These are phyloP conservation scores for Paralvinella palmiformis DNA, from an alignment of 1,140 invertebrate species.

Conservation along the genomic window DNA sequence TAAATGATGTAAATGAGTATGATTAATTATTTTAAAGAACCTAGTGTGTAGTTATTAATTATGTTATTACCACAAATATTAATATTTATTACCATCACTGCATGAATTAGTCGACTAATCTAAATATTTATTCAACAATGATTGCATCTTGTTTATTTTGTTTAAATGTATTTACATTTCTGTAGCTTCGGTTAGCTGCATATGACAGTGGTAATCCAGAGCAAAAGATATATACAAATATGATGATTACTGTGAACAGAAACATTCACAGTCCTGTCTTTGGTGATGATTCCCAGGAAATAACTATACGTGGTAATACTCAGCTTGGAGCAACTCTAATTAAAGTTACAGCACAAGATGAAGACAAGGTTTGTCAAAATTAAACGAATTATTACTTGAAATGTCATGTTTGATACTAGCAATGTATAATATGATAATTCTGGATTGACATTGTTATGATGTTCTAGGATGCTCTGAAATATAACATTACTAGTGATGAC, in stretches of 20 bases:
- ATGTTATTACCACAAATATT: no score
- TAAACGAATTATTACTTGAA: not conserved
- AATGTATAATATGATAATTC: not conserved
- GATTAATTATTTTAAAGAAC: no score
- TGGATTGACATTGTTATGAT: not conserved
- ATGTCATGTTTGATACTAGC: no score
- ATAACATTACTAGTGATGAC: not conserved
- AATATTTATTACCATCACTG: no score
- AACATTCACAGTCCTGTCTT: constrained; percentile 6
- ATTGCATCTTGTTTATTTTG: no score
- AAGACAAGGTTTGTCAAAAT: not conserved
- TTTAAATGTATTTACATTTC: not conserved
- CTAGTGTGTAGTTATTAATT: no score
- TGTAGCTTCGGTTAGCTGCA: constrained; percentile 4
- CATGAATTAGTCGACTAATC: no score
- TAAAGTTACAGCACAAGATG: not conserved
- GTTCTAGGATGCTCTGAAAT: not conserved
- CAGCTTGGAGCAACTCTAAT: not conserved
- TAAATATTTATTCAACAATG: no score
- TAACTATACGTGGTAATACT: not conserved
- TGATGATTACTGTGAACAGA: constrained; percentile 4
- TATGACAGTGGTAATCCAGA: constrained; percentile 4
- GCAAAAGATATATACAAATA: not conserved
- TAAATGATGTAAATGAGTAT: no score
- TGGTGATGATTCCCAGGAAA: not conserved